Base-by-base conservation (phyloP, 1,140 invertebrate species). In the Drosophila sproati region DNA sequence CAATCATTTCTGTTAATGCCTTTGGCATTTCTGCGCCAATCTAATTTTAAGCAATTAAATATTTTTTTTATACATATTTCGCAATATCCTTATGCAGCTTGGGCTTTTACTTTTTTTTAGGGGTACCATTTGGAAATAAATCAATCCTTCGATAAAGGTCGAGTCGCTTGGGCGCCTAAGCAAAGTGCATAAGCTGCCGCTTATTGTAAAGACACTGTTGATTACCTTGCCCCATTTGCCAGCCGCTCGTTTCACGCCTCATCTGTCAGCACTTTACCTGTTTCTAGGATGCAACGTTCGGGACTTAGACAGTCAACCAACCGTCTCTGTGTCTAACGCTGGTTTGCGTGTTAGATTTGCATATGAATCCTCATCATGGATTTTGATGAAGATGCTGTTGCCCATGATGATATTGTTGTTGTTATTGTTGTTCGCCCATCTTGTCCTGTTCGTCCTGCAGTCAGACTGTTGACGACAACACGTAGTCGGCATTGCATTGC, bases 361-460 rank as follows among this genome's bases (percentile, higher is more conserved):
- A 91, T 91, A 77, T 82, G 86, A 91, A 87, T 86, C 66, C 76
- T 77, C 73, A 87, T 90, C 72, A 86, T 90, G 78, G 82, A 57
- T 73, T 74, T 62, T 70, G 62, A 67, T 80, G 76, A 78, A 67
- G 76, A 73, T 70, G 55, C 48, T 54, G 32, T 43, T 48, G 37
- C 32, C 4, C 35, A 32, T 61, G 56, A 52, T 51, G 51, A 51
- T 8, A 59, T 39, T 29, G 59, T 37, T 50, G 37, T 20, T n/a
- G 45, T 39, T 35, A 50, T n/a, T 34, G 56, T 45, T 64, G 80
- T 72, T 66, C 61, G 20, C 20, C 20, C 20, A 20, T 20, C 34
- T 50, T 48, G 34, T 32, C 43, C 20, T 56, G 57, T 34, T 50
- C 41, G 28, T 48, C 47, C 50, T 52, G 51, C n/a, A 43, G 34